Evolutionary conservation across 2,888 invertebrate genomes (phyloP).

Genomic region (Pegoplata infirma): DNA sequence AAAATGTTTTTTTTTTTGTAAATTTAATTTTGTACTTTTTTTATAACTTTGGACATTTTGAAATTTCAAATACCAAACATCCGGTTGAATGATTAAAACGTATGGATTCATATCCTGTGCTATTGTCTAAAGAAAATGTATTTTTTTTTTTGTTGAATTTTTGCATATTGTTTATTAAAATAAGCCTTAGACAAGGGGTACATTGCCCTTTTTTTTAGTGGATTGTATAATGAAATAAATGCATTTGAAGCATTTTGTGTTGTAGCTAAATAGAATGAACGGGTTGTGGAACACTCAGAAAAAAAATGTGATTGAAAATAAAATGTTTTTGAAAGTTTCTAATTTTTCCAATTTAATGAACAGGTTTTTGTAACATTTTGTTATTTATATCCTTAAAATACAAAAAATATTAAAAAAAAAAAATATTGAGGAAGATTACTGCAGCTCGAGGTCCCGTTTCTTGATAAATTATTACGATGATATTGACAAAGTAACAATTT

Average conservation of each 20-base stretch:
- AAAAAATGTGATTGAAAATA: too few species aligned
- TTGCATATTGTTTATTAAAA: slow-evolving; percentile 7
- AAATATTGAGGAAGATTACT: too few species aligned
- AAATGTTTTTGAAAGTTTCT: too few species aligned
- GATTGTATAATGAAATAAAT: neutral
- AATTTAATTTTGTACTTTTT: slow-evolving; percentile 5
- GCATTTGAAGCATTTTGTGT: neutral
- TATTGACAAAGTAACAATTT: too few species aligned
- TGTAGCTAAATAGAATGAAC: neutral
- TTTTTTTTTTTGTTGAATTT: neutral
- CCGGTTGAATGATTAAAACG: slow-evolving; percentile 29
- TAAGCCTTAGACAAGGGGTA: slow-evolving; percentile 8
- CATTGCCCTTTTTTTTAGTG: slow-evolving; percentile 17
- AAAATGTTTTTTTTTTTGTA: neutral
- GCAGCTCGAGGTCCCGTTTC: too few species aligned
- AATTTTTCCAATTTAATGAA: too few species aligned
- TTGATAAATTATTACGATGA: too few species aligned
- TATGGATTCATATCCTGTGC: slow-evolving; percentile 32
- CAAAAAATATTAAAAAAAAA: too few species aligned
- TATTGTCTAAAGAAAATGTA: neutral
- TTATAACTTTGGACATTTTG: slow-evolving; percentile 17
- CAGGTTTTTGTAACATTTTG: too few species aligned
- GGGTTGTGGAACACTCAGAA: neutral
- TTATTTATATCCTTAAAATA: too few species aligned
- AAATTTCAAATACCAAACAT: slow-evolving; percentile 41